Percentiles rank a stretch among this genome's conserved stretches.
Conservation (phyloP, 2,113 vertebrate species). For the Tragulus kanchil region DNA sequence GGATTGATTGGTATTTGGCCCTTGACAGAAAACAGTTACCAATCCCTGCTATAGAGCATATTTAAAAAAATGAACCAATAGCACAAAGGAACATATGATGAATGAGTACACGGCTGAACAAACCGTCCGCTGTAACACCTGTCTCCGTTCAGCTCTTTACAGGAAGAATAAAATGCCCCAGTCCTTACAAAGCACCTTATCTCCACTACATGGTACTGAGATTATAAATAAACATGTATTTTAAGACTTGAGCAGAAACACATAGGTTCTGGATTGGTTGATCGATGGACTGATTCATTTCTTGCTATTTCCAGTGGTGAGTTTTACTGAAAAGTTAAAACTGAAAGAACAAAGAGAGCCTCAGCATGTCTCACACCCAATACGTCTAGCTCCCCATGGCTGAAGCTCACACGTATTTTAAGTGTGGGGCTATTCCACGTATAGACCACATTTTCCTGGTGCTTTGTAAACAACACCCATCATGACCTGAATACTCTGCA, state of each 20-base stretch:
- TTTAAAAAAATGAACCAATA: neutral
- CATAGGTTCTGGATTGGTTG: neutral
- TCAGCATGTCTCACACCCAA: neutral
- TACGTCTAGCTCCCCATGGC: neutral
- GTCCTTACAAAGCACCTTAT: constrained; percentile 16
- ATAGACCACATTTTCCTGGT: neutral
- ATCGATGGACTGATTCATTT: neutral
- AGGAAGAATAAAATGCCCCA: constrained; percentile 25
- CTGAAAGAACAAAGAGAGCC: neutral
- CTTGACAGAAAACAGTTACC: neutral
- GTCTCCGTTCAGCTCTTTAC: neutral
- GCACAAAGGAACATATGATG: neutral
- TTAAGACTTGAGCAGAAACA: constrained; percentile 50
- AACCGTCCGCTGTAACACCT: neutral
- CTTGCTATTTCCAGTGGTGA: neutral
- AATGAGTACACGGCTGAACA: neutral
- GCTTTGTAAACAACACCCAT: neutral
- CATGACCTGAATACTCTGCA: constrained; percentile 28
- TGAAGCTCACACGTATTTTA: neutral
- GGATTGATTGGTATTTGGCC: neutral
- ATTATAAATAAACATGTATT: constrained; percentile 26
- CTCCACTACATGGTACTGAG: neutral
- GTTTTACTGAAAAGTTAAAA: constrained; percentile 45
- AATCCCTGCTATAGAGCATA: neutral
- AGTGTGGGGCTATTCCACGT: neutral